Base-by-base conservation (phyloP, 1,140 invertebrate genomes). In the Parasteatoda tepidariorum region DNA sequence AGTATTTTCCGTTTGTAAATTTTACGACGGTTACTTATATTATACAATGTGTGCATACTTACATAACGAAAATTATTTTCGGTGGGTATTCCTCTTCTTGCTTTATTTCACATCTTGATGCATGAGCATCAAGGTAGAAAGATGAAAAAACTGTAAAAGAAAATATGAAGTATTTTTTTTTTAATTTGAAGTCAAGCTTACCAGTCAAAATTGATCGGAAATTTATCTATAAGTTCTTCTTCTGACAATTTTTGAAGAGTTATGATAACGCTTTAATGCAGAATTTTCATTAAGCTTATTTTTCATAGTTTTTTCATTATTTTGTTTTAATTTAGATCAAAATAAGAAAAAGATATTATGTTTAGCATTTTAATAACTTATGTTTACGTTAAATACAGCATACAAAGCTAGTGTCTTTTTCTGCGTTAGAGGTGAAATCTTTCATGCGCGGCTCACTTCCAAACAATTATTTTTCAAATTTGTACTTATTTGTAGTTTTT, bases 21-120 rank as follows among this genome's bases (percentile, higher is more conserved):
- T 61, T 61, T 61, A 13, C 22, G 7, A 9, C 24, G 15, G 22
- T 26, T 61, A 13, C 59, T 61, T 9, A 61, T 22, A 61, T 61
- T 7, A 68, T 24, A 0, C n/a, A 22, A 33, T 0, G 18, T n/a
- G 5, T 24, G 28, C 7, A 61, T 38, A 79, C 76, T 79, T 79
- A 79, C 76, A 79, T 79, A 0, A 79, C 76, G 38, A 28, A 18
- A 18, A 79, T 79, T 3, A 79, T 79, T 0, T 55, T 18, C 9
- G 62, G 41, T 13, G 76, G 67, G 30, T 79, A 79, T 22, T 79
- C 48, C 26, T 79, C 34, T 7, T 79, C 76, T 26, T 67, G 38
- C 30, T 79, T 79, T 13, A 79, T n/a, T n/a, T n/a, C 76, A 38
- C 76, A 79, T 3, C 76, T 62, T 18, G 26, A 33, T 7, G 68